These are phyloP conservation scores for Passer domesticus DNA, from an alignment of 2,113 vertebrate genomes.

Conservation along the genomic window DNA sequence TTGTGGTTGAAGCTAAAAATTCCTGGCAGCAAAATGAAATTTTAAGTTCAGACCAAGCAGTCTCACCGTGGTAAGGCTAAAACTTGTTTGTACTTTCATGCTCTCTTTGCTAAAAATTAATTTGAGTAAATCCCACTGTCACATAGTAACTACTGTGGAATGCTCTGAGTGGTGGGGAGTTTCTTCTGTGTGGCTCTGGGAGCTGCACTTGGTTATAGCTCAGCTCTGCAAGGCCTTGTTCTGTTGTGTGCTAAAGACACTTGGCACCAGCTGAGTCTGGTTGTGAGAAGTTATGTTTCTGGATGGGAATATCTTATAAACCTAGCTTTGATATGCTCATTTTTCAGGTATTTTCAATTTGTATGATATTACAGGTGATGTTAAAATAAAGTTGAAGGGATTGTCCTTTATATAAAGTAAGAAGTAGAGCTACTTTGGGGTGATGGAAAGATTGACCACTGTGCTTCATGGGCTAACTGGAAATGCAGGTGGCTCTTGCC, in stretches of 20 bases:
- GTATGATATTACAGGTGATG: not conserved
- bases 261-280: fast-evolving
- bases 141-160: not conserved
- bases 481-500: not conserved
- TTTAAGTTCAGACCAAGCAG: not conserved
- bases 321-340: not conserved
- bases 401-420: not conserved
- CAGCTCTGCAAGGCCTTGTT: not conserved
- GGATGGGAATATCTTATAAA: not conserved
- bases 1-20: not conserved
- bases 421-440: not conserved
- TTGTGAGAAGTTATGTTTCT: not conserved
- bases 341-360: not conserved
- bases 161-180: not conserved
- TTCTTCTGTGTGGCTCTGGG: not conserved
- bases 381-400: not conserved
- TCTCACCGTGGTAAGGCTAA: not conserved
- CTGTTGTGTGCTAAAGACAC: fast-evolving
- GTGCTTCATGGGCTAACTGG: not conserved
- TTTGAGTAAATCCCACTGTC: not conserved
- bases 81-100: not conserved
- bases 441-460: not conserved
- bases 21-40: not conserved
- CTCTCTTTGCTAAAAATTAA: not conserved
- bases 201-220: fast-evolving